These are phyloP conservation scores for Serripes groenlandicus DNA, from an alignment of 2,888 invertebrate genomes.

Conservation along the genomic window DNA sequence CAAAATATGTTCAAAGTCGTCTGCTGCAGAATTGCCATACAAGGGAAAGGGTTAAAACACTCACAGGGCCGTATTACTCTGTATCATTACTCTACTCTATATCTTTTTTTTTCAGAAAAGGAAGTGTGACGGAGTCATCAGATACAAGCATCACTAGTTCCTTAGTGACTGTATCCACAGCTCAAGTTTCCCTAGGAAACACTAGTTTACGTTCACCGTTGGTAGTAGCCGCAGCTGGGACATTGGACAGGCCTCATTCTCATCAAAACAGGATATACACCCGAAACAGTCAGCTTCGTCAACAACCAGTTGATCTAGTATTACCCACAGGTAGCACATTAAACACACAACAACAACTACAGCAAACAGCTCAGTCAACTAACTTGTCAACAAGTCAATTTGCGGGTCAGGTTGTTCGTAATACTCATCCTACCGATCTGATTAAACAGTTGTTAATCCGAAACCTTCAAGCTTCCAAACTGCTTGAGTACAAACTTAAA, in stretches of 20 bases:
- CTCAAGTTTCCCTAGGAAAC: not conserved
- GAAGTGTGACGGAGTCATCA: slow-evolving; percentile 43
- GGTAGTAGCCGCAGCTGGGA: slow-evolving; percentile 5
- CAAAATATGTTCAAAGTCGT: too few species aligned
- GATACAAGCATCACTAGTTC: slow-evolving; percentile 22
- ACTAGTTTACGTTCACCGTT: slow-evolving; percentile 3
- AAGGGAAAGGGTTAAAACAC: too few species aligned
- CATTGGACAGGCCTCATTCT: slow-evolving; percentile 11
- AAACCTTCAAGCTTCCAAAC: not conserved
- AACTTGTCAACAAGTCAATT: not conserved
- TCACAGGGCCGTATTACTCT: not conserved
- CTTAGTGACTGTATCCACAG: slow-evolving; percentile 8
- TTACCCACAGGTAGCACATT: not conserved
- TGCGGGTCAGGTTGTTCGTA: not conserved
- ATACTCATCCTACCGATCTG: slow-evolving; percentile 9
- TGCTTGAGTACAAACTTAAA: not conserved
- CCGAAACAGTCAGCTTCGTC: not conserved
- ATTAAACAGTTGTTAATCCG: slow-evolving; percentile 19
- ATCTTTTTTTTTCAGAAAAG: slow-evolving; percentile 41
- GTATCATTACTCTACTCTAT: not conserved
- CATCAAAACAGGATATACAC: not conserved
- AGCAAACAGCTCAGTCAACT: not conserved
- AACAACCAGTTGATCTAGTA: not conserved
- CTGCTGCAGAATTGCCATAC: too few species aligned
- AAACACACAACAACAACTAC: not conserved